Conservation (phyloP, 2,888 invertebrate genomes). For the Entomobrya proxima region DNA sequence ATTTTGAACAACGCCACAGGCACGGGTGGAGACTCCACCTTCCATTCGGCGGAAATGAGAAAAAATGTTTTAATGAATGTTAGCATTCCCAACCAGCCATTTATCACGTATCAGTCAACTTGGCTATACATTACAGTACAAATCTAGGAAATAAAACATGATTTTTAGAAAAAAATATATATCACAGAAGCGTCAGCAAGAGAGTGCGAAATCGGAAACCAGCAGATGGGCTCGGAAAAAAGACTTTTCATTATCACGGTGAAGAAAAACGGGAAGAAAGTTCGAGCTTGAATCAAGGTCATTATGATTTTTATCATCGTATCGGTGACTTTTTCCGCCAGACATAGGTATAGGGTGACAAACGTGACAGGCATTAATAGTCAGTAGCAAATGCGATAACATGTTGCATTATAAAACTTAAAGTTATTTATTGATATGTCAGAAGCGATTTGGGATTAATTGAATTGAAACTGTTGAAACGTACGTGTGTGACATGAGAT, state of each 20-base stretch:
- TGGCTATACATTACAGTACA: not conserved
- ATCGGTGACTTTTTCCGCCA: not conserved
- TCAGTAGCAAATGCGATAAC: not conserved
- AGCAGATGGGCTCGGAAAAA: not conserved
- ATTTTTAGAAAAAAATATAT: no score
- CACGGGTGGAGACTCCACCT: not conserved
- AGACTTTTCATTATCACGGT: not conserved
- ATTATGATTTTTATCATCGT: not conserved
- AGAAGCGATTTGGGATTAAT: not conserved
- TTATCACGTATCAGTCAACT: not conserved
- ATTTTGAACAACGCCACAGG: not conserved
- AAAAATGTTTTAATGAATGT: not conserved
- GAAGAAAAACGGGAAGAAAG: no score
- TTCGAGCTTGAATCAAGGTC: not conserved
- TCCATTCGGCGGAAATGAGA: not conserved
- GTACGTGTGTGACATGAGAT: no score
- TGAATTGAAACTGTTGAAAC: not conserved
- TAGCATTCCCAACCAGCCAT: not conserved
- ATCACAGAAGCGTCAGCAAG: no score
- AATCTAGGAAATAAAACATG: no score
- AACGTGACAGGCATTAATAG: no score
- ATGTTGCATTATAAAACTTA: not conserved
- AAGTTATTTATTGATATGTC: not conserved
- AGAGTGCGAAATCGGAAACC: no score
- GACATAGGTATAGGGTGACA: not conserved